phyloP scores from a whole-genome alignment of 2,888 invertebrate species.

The Onchidella celtica region DNA sequence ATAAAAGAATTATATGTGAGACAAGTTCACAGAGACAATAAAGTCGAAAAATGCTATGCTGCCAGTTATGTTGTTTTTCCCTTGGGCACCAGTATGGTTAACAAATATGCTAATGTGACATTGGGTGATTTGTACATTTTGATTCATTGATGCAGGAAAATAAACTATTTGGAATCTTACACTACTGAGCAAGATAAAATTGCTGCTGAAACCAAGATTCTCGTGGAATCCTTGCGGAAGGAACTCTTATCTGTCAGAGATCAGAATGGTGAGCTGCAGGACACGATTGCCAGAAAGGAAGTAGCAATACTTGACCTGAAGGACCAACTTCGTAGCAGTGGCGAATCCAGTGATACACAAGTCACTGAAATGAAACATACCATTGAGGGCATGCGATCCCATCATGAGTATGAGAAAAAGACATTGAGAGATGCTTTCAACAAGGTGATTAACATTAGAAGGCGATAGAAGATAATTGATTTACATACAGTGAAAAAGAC shows the following conservation, averaged over 20 bases:
- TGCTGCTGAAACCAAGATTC: conserved; percentile 61
- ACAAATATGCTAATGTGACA: too few relatives aligned
- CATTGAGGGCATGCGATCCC: conserved; percentile 63
- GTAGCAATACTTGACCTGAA: conserved; percentile 40
- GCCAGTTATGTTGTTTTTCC: too few relatives aligned
- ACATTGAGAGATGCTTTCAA: conserved; percentile 33
- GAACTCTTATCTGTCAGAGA: conserved; percentile 64
- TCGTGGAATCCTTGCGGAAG: conserved; percentile 66
- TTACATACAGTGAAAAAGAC: too few relatives aligned
- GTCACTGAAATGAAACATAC: conserved; percentile 63
- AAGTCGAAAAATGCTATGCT: too few relatives aligned
- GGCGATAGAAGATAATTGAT: too few relatives aligned
- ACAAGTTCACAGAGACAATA: too few relatives aligned
- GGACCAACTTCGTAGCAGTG: conserved; percentile 60
- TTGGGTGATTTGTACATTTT: too few relatives aligned
- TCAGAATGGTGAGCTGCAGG: conserved; percentile 62
- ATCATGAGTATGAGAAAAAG: conserved; percentile 67
- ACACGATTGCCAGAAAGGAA: conserved; percentile 49
- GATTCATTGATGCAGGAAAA: conserved; percentile 63
- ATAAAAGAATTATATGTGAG: too few relatives aligned
- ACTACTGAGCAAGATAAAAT: conserved; percentile 38
- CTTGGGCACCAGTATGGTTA: too few relatives aligned
- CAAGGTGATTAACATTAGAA: conserved; percentile 19
- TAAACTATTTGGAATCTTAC: conserved; percentile 58
- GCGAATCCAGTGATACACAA: conserved; percentile 59